phyloP scores from a whole-genome alignment of 2,797 vertebrate genomes.

The Scolopax rusticola region DNA sequence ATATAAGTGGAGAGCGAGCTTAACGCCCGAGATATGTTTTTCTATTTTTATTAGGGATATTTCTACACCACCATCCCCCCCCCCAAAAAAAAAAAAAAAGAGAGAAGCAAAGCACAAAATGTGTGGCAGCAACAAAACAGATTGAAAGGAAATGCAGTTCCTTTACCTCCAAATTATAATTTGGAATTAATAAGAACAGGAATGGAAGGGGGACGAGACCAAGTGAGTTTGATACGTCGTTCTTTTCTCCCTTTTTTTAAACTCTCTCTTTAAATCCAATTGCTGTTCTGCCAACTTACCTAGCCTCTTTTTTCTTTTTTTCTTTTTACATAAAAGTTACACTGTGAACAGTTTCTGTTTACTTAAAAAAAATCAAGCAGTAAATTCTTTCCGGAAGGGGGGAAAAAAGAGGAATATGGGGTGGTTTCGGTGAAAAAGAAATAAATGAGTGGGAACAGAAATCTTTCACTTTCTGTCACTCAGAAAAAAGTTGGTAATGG shows the following conservation, averaged over 20 bases:
- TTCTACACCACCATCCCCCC: background rate
- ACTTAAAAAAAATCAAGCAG: slow-evolving; percentile 37
- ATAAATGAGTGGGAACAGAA: slow-evolving; percentile 31
- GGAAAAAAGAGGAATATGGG: background rate
- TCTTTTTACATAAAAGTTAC: slow-evolving; percentile 72
- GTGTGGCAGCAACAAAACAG: slow-evolving; percentile 77
- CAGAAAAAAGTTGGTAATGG: slow-evolving; percentile 78
- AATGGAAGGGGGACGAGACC: slow-evolving; percentile 70
- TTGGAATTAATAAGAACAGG: slow-evolving; percentile 73
- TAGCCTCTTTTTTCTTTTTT: slow-evolving; percentile 15
- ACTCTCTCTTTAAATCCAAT: slow-evolving; percentile 65
- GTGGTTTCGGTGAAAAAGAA: slow-evolving; percentile 36
- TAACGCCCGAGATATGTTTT: slow-evolving; percentile 83
- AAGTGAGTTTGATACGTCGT: slow-evolving; percentile 76
- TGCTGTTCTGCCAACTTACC: slow-evolving; percentile 73
- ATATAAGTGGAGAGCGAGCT: slow-evolving; percentile 80
- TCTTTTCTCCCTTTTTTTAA: slow-evolving; percentile 71
- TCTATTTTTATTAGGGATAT: slow-evolving; percentile 81
- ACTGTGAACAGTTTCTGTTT: slow-evolving; percentile 56
- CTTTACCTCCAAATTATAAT: slow-evolving; percentile 73
- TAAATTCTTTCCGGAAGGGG: background rate
- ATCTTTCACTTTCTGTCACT: slow-evolving; percentile 77
- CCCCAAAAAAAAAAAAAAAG: slow-evolving; percentile 75
- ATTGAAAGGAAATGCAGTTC: slow-evolving; percentile 75
- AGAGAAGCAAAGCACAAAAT: slow-evolving; percentile 77